phyloP scores from a whole-genome alignment of 2,113 vertebrate genomes.

The Laticauda laticaudata region DNA sequence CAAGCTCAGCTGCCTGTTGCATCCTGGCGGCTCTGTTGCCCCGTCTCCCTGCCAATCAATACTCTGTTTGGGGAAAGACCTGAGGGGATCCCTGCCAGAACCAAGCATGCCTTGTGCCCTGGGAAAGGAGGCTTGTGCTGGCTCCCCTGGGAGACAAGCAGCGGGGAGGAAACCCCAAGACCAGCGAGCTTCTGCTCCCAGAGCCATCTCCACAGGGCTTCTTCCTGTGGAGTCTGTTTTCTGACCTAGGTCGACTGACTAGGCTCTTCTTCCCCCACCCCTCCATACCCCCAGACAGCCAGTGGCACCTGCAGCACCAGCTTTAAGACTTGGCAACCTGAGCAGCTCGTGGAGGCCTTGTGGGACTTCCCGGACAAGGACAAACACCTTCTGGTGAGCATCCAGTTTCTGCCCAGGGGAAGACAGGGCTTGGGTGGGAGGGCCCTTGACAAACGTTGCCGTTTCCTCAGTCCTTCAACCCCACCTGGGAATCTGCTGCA shows the following conservation, averaged over 20 bases:
- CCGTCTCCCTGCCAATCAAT: neutral
- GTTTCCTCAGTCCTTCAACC: neutral
- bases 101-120: neutral
- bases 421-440: neutral
- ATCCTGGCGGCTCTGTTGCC: too few species aligned
- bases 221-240: neutral
- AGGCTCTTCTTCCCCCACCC: neutral
- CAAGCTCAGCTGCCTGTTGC: too few species aligned
- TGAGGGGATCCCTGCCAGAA: neutral
- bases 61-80: neutral
- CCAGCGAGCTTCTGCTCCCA: neutral
- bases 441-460: neutral
- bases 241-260: too few species aligned
- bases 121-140: neutral
- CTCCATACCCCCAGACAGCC: slow-evolving; percentile 70
- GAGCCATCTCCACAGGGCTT: neutral
- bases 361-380: slow-evolving; percentile 81
- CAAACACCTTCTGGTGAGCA: slow-evolving; percentile 75
- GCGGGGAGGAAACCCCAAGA: neutral
- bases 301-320: slow-evolving; percentile 85
- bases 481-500: neutral
- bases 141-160: neutral
- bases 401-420: neutral
- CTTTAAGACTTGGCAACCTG: slow-evolving; percentile 82
- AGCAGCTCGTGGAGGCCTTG: slow-evolving; percentile 80